Evolutionary conservation across 2,888 invertebrate genomes (phyloP), one percentile per base, ranked within the genome.

Genomic region (Ferdinandea cuprea): DNA sequence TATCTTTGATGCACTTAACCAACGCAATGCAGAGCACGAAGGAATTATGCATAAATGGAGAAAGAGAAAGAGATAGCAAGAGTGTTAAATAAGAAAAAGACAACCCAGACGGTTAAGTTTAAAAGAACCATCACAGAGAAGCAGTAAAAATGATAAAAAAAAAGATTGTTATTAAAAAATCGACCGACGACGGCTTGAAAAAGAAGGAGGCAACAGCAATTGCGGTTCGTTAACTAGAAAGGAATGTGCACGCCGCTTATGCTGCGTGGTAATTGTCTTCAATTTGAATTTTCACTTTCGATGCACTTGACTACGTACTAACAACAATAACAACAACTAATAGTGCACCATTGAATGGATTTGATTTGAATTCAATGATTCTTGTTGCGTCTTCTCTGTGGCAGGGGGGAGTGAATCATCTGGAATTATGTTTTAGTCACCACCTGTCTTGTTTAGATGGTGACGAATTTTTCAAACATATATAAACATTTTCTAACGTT

Each of bases 271-370:
- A 76, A 58, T 72, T 71, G 78, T 63, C 54, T 78, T 61, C 54
- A 65, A 58, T 68, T 78, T 72, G 68, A 50, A 83, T 78, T 83
- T 83, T 83, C 83, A 78, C 83, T 83, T 83, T 83, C 83, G 83
- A 78, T 83, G 72, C 78, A 83, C 81, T 83, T 83, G 81, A 83
- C 66, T 83, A 83, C 61, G 66, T 69, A 42, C n/a, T n/a, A n/a
- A n/a, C n/a, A n/a, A n/a, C 50, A 74, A 72, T 37, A 52, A 25
- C 15, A 68, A 65, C 48, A 52, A 25, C 21, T 54, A 15, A 40
- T 8, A 40, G 15, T n/a, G 5, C 71, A 46, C 35, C 44, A 46
- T 58, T 21, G 72, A 72, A 25, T 52, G 32, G 74, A 44, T 68
- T 54, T 68, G 80, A 63, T 76, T 69, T 59, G 59, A 59, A 61